These are phyloP conservation scores for Mythimna vitellina DNA, from an alignment of 2,888 invertebrate genomes.

Conservation along the genomic window DNA sequence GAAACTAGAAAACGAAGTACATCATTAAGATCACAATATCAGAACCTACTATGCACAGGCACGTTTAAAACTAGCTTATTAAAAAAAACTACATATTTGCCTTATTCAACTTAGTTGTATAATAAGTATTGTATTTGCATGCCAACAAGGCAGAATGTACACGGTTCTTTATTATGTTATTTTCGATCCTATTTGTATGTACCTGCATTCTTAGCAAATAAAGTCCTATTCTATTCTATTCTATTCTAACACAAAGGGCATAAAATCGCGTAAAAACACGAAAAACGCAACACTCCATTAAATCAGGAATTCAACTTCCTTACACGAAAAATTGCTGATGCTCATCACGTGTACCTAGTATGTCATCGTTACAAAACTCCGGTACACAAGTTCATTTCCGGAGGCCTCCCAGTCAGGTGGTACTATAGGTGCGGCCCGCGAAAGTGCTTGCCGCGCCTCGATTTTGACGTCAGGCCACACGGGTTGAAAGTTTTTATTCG, in stretches of 20 bases:
- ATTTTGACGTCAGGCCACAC: constrained; percentile 47
- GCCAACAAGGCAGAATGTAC: too few relatives aligned
- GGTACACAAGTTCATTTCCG: constrained; percentile 61
- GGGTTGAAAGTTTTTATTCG: constrained; percentile 38
- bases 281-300: constrained; percentile 4
- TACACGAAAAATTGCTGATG: constrained; percentile 10
- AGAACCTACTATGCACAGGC: too few relatives aligned
- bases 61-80: too few relatives aligned
- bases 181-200: too few relatives aligned
- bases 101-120: too few relatives aligned
- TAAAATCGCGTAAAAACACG: not conserved
- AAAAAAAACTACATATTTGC: too few relatives aligned
- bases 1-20: too few relatives aligned
- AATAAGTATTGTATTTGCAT: too few relatives aligned
- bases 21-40: too few relatives aligned
- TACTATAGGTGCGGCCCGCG: constrained; percentile 63
- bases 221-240: too few relatives aligned
- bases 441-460: constrained; percentile 65
- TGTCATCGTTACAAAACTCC: constrained; percentile 61
- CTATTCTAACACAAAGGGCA: constrained; percentile 11
- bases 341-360: constrained; percentile 47
- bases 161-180: too few relatives aligned
- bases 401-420: constrained; percentile 53
- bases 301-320: constrained; percentile 1
- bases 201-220: too few relatives aligned